These are phyloP conservation scores for Melinopterus prodromus DNA, from an alignment of 2,888 invertebrate species.

Conservation along the genomic window DNA sequence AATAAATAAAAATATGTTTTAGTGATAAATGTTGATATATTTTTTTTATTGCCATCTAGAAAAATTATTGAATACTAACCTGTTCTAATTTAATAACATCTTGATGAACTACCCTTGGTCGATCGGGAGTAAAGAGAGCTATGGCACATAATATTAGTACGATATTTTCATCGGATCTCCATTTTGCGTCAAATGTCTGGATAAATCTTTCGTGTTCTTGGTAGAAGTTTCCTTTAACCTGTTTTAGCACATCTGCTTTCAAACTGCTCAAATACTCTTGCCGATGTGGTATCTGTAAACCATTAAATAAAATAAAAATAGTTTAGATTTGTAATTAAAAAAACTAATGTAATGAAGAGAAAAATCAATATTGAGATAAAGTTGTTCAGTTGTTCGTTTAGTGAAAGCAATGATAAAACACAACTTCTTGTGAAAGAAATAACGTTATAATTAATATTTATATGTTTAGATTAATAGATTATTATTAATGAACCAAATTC, in stretches of 20 bases:
- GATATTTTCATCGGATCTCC: constrained; percentile 88
- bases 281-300: constrained; percentile 75
- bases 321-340: constrained; percentile 1
- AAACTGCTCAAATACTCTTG: constrained; percentile 80
- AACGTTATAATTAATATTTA: no score
- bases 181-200: constrained; percentile 83
- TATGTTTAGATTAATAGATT: no score
- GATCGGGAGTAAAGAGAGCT: constrained; percentile 85
- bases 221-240: constrained; percentile 89
- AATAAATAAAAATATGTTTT: constrained; percentile 51
- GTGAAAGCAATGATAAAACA: no score
- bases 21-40: constrained; percentile 12
- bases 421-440: no score
- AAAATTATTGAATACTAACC: constrained; percentile 60
- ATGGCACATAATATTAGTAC: constrained; percentile 93
- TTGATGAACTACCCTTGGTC: constrained; percentile 80
- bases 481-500: neutral
- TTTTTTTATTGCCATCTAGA: neutral
- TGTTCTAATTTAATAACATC: constrained; percentile 88
- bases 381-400: no score
- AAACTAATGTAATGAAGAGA: neutral
- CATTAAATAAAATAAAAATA: constrained; percentile 36
- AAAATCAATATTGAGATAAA: no score
- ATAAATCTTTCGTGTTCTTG: constrained; percentile 87
- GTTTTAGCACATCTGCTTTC: constrained; percentile 88